phyloP scores from a whole-genome alignment of 2,888 invertebrate genomes.

The Dryadula phaetusa region DNA sequence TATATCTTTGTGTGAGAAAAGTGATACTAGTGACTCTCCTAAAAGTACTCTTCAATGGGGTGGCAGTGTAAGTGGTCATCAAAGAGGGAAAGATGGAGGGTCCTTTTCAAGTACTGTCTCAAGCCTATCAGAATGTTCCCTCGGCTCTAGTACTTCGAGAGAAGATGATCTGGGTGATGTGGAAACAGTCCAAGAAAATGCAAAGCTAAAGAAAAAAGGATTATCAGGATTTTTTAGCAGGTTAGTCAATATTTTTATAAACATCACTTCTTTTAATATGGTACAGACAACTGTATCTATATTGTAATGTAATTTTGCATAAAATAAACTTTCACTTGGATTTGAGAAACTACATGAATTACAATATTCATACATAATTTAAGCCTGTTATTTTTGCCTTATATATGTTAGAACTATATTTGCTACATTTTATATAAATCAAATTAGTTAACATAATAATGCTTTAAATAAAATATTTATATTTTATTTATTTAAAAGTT shows the following conservation, averaged over 20 bases:
- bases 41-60: conserved; percentile 81
- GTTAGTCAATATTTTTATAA: conserved; percentile 62
- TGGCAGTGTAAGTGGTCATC: conserved; percentile 77
- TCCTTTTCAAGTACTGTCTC: conserved; percentile 89
- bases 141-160: conserved; percentile 84
- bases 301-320: conserved; percentile 10
- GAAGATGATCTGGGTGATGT: conserved; percentile 73
- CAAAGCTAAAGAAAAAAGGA: conserved; percentile 85
- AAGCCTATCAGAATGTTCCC: conserved; percentile 88
- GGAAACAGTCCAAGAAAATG: conserved; percentile 63
- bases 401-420: not conserved
- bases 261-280: not conserved
- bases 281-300: not conserved
- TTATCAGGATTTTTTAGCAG: conserved; percentile 86
- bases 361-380: conserved; percentile 20
- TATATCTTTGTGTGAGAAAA: conserved; percentile 79
- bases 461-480: no score
- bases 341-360: conserved; percentile 13
- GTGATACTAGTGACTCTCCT: conserved; percentile 81
- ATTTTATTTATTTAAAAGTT: no score
- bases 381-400: conserved; percentile 7
- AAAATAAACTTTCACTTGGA: conserved; percentile 28
- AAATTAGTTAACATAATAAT: no score
- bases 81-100: conserved; percentile 84
- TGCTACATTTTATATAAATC: not conserved